Evolutionary conservation across 2,113 vertebrate species (phyloP), one percentile per base, ranked within the genome.

Genomic region (Riparia riparia): DNA sequence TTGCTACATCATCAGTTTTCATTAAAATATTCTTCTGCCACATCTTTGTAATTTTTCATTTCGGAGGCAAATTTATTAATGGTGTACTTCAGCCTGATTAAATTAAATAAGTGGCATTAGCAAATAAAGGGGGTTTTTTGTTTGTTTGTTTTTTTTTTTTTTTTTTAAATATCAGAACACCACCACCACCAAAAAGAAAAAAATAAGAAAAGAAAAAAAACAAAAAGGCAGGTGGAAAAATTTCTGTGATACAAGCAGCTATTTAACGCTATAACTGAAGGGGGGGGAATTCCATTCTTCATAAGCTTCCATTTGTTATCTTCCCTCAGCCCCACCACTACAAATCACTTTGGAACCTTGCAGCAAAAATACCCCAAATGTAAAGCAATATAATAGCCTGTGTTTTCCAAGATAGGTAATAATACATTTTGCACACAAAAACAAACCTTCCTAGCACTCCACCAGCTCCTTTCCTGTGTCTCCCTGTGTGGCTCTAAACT

Each of bases 61-160:
- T 91, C 20, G 25, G 74, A 97, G 84, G 71, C 76, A 95, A 89
- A 97, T 96, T 96, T 95, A 97, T 96, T 97, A 90, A 92, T 92
- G 80, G 83, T 60, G 69, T 76, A 87, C 82, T 94, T 95, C 86
- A 95, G 79, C 80, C 69, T 83, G 95, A 90, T 94, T 94, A 93
- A 95, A 96, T 97, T 94, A 96, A 96, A 87, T 90, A 95, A 94
- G 56, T 79, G 82, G 84, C 77, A 92, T 89, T 96, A 94, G 86
- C 86, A 96, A 97, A 93, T 96, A 95, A 89, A 96, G 90, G 42
- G 44, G 42, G 10, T 42, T 42, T 42, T 42, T 42, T 44, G 17
- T 17, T 44, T 15, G 14, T 44, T 44, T 44, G 42, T 15, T 44
- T 44, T 17, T 2, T 58, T 84, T 60, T 76, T 82, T 19, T 28